Base-by-base conservation (phyloP, 2,888 invertebrate species). In the Eupithecia abbreviata region DNA sequence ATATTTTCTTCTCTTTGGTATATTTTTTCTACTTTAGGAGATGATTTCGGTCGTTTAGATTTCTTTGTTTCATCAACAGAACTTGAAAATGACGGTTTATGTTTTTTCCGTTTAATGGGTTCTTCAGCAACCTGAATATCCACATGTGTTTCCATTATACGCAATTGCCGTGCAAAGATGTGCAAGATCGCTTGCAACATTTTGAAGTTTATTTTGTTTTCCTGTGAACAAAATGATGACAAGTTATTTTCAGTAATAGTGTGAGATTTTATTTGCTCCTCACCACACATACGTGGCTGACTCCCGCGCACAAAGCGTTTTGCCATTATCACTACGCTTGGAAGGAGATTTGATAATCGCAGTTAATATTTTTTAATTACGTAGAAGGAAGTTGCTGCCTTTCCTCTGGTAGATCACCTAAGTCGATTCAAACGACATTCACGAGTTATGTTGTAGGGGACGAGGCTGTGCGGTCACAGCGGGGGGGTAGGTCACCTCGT, bases 131-230 rank as follows among this genome's bases (percentile, higher is more conserved):
- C 12, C 30, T 62, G 62, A 30, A 62, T 62, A 30, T 62, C 62
- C 30, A 62, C 62, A 10, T 62, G 10, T 62, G 30, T 18, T 12
- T 62, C 62, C 30, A 62, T 30, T 30, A 62, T 62, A n/a, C 12
- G 30, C 41, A 73, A 47, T 30, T 62, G 62, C 12, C 62, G 62
- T 12, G 62, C 62, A 62, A 62, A 62, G 3, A 62, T 62, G 30
- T 62, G 62, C 62, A 62, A 62, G 62, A 62, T 62, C 3, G 55
- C 62, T 62, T 62, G 62, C 30, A 62, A 30, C 30, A 62, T n/a
- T 30, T 62, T 62, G 18, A 62, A 62, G 62, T 62, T 62, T 9
- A 62, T 12, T 10, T 18, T 30, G 62, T 62, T 62, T 30, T 12
- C 62, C 62, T 62, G 62, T 62, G 62, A 30, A 62, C 62, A 18